These are phyloP conservation scores for Neria commutata DNA, from an alignment of 2,888 invertebrate genomes.

Conservation along the genomic window DNA sequence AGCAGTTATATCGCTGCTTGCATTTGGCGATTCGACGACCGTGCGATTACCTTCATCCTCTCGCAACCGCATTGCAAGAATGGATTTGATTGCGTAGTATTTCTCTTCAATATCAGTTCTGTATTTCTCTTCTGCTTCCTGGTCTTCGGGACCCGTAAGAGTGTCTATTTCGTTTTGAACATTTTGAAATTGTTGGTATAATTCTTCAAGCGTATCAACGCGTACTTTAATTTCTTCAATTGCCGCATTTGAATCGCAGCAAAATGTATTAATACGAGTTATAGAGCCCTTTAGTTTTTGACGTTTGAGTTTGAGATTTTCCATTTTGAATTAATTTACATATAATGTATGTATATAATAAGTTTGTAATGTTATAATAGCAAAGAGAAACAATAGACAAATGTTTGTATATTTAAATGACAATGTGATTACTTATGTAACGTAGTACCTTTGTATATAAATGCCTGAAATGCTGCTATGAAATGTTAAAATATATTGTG, in stretches of 20 bases:
- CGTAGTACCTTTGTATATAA: too few relatives aligned
- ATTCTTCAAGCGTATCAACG: slow-evolving; percentile 9
- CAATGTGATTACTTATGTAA: too few relatives aligned
- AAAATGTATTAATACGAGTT: not conserved
- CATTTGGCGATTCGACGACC: not conserved
- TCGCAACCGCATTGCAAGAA: not conserved
- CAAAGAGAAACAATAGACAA: too few relatives aligned
- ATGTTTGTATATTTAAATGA: too few relatives aligned
- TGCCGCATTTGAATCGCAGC: not conserved
- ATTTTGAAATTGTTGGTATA: slow-evolving; percentile 1
- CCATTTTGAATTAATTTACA: too few relatives aligned
- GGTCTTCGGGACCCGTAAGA: not conserved
- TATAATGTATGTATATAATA: too few relatives aligned
- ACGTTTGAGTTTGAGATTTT: not conserved
- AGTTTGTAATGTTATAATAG: too few relatives aligned
- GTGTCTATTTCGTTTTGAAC: slow-evolving; percentile 18
- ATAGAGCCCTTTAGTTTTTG: not conserved
- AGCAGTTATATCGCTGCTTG: not conserved
- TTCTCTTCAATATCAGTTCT: slow-evolving; percentile 13
- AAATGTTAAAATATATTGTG: too few relatives aligned
- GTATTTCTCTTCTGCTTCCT: slow-evolving; percentile 14
- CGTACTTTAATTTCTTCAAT: slow-evolving; percentile 13
- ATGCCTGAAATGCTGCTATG: too few relatives aligned
- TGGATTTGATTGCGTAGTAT: slow-evolving; percentile 16
- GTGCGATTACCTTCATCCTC: not conserved